These are phyloP conservation scores for Marmota flaviventris DNA, from an alignment of 2,113 vertebrate species.

Conservation along the genomic window DNA sequence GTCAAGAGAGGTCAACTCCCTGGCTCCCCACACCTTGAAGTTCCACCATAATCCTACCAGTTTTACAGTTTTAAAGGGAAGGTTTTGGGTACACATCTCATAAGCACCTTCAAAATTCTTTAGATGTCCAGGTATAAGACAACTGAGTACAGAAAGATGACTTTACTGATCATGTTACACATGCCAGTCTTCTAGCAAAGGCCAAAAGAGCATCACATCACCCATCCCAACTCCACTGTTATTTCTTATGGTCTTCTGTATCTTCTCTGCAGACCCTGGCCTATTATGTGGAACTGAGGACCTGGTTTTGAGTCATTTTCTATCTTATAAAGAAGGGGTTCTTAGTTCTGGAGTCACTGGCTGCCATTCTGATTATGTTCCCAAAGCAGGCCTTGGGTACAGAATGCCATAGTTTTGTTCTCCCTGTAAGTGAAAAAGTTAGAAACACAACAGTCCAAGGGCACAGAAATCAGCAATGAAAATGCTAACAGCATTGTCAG, in stretches of 20 bases:
- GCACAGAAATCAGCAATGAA: not conserved
- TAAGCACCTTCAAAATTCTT: not conserved
- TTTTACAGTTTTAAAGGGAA: not conserved
- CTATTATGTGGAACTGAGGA: not conserved
- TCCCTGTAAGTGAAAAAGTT: not conserved
- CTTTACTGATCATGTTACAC: not conserved
- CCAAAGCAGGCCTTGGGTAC: not conserved
- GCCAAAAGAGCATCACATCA: not conserved
- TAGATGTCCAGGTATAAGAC: too few relatives aligned
- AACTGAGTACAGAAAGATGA: not conserved
- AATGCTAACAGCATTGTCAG: not conserved
- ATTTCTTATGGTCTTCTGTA: not conserved
- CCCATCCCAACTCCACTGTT: not conserved
- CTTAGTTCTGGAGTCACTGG: not conserved
- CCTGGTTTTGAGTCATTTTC: not conserved
- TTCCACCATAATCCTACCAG: not conserved
- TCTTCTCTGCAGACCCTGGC: not conserved
- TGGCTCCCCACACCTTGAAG: not conserved
- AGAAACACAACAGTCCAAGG: not conserved
- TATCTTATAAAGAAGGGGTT: not conserved
- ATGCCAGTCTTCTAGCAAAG: not conserved
- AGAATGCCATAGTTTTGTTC: not conserved
- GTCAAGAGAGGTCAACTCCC: not conserved
- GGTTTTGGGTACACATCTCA: not conserved
- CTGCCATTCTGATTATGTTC: not conserved